Percentiles rank a stretch among this genome's conserved stretches.
Conservation (phyloP, 2,113 vertebrate genomes). For the Pelodiscus sinensis region DNA sequence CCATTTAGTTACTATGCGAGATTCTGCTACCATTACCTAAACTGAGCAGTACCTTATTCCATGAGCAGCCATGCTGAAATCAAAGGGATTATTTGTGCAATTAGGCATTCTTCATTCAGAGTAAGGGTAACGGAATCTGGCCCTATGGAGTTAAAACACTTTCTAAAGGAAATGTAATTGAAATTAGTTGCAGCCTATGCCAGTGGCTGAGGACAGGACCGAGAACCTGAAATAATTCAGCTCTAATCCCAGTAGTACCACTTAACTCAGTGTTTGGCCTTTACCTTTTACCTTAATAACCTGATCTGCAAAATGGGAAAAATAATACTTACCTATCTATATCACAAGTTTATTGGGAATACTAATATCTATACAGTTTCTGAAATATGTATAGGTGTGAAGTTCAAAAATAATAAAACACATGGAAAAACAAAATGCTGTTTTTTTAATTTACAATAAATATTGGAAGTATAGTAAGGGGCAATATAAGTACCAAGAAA, state of each 20-base stretch:
- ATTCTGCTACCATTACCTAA: not conserved
- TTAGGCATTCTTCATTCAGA: not conserved
- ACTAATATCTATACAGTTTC: not conserved
- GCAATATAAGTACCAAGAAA: not conserved
- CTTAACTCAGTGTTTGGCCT: not conserved
- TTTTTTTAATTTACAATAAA: not conserved
- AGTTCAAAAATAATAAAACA: not conserved
- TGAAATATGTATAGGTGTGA: not conserved
- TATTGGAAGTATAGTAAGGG: not conserved
- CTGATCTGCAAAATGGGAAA: not conserved
- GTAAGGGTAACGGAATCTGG: rapidly evolving
- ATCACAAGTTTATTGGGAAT: not conserved
- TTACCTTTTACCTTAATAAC: not conserved
- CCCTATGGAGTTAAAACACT: rapidly evolving
- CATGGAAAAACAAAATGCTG: not conserved
- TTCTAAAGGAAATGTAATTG: not conserved
- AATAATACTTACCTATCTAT: not conserved
- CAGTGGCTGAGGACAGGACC: not conserved
- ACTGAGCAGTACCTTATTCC: not conserved
- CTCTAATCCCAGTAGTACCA: not conserved
- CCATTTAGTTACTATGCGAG: not conserved
- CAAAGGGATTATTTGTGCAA: not conserved
- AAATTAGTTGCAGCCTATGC: not conserved
- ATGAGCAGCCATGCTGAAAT: not conserved
- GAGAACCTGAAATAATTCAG: not conserved